Percentiles rank a stretch among this genome's conserved stretches.
These are phyloP conservation scores for Natator depressus DNA, from an alignment of 2,113 vertebrate genomes.

Conservation along the genomic window DNA sequence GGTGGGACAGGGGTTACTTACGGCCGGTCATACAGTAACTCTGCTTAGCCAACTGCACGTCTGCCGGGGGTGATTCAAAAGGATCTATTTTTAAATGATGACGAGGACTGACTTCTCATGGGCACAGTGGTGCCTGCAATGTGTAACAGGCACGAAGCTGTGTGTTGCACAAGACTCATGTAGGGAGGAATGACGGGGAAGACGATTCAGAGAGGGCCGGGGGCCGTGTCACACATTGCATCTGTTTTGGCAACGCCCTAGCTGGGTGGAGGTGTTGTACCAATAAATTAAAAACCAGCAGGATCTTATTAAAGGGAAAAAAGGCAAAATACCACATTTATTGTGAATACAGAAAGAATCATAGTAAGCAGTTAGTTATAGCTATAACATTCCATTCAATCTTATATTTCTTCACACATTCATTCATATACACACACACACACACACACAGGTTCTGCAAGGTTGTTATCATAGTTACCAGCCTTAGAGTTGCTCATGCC, in stretches of 20 bases:
- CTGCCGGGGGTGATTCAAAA: background rate
- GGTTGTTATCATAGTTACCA: too few species aligned
- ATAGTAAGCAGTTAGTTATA: too few species aligned
- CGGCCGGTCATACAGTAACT: background rate
- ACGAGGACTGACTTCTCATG: background rate
- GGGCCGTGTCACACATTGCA: background rate
- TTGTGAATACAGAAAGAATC: too few species aligned
- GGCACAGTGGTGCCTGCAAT: background rate
- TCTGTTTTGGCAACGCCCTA: background rate
- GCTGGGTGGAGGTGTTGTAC: background rate
- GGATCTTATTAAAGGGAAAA: too few species aligned
- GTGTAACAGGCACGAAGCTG: background rate
- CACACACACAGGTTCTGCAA: too few species aligned
- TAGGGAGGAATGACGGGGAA: background rate
- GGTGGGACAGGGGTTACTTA: background rate
- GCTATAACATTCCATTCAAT: too few species aligned
- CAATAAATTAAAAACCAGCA: too few species aligned
- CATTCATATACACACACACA: too few species aligned
- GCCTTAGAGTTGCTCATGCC: too few species aligned
- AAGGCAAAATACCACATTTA: too few species aligned
- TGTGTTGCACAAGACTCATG: background rate
- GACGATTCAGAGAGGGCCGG: background rate
- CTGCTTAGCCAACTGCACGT: background rate
- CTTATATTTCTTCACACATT: too few species aligned
- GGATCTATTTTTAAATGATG: background rate